Evolutionary conservation across 2,113 vertebrate genomes (phyloP).

Genomic region (Varanus komodoensis): DNA sequence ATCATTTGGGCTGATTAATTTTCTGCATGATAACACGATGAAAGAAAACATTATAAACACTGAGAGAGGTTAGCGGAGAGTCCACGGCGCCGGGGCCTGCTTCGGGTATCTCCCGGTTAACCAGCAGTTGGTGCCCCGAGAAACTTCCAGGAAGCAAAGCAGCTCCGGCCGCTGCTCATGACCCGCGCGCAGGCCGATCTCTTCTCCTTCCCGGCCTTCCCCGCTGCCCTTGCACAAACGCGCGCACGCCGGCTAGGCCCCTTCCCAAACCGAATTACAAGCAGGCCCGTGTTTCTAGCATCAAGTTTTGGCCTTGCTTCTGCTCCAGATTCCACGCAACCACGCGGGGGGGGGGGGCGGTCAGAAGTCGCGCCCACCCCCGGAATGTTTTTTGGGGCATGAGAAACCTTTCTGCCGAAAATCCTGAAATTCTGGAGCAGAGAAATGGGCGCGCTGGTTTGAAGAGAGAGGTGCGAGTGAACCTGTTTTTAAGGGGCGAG

Average conservation of each 20-base stretch:
- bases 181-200: background rate
- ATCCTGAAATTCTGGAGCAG: too few species aligned
- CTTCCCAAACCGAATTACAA: background rate
- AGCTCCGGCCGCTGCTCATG: background rate
- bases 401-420: background rate
- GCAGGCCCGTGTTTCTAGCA: background rate
- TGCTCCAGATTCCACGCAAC: background rate
- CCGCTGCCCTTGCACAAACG: background rate
- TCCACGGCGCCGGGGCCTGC: background rate
- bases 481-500: background rate
- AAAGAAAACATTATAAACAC: slow-evolving; percentile 75
- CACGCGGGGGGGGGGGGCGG: too few species aligned
- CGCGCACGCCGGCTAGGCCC: too few species aligned
- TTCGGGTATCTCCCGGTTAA: background rate
- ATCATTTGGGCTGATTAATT: slow-evolving; percentile 87
- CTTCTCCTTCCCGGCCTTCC: too few species aligned
- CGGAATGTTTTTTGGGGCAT: background rate
- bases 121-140: background rate
- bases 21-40: slow-evolving; percentile 90
- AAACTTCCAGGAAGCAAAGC: background rate
- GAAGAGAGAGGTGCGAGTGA: background rate
- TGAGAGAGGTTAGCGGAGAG: slow-evolving; percentile 17
- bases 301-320: background rate
- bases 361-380: background rate
- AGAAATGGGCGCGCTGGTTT: background rate